These are phyloP conservation scores for Apamea monoglypha DNA, from an alignment of 2,888 invertebrate genomes.

Conservation along the genomic window DNA sequence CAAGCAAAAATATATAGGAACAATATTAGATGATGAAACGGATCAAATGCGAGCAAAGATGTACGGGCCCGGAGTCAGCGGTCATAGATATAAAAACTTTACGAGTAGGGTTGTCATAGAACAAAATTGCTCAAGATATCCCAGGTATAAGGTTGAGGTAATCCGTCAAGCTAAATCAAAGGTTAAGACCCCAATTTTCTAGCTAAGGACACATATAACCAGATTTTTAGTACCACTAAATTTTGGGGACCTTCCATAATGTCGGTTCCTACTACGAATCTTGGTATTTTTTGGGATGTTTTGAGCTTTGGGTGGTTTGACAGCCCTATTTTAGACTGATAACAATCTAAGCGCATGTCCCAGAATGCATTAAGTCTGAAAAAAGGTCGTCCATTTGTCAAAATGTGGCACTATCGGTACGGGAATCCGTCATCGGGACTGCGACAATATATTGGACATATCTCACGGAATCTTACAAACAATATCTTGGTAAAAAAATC, in stretches of 20 bases:
- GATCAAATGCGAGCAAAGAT: constrained; percentile 55
- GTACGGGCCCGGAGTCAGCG: constrained; percentile 59
- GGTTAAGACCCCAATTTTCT: constrained; percentile 36
- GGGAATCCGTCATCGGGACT: constrained; percentile 86
- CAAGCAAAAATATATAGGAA: constrained; percentile 12
- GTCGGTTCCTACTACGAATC: neutral
- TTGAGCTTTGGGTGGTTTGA: constrained; percentile 17
- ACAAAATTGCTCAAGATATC: constrained; percentile 53
- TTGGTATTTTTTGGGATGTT: constrained; percentile 27
- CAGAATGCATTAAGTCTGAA: constrained; percentile 80
- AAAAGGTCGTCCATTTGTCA: constrained; percentile 88
- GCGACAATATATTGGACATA: constrained; percentile 84
- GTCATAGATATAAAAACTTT: constrained; percentile 64
- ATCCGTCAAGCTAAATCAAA: constrained; percentile 46
- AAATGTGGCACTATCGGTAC: constrained; percentile 85
- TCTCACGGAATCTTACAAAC: constrained; percentile 81
- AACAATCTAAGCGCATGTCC: constrained; percentile 82
- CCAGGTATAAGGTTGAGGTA: constrained; percentile 42
- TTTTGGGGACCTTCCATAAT: constrained; percentile 13
- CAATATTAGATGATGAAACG: constrained; percentile 50
- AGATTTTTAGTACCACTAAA: constrained; percentile 46
- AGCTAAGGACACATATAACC: constrained; percentile 29
- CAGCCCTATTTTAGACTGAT: constrained; percentile 66
- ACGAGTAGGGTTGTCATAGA: constrained; percentile 63
- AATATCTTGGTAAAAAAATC: constrained; percentile 68